Evolutionary conservation across 2,797 vertebrate genomes (phyloP).

Genomic region (Enoplosus armatus): DNA sequence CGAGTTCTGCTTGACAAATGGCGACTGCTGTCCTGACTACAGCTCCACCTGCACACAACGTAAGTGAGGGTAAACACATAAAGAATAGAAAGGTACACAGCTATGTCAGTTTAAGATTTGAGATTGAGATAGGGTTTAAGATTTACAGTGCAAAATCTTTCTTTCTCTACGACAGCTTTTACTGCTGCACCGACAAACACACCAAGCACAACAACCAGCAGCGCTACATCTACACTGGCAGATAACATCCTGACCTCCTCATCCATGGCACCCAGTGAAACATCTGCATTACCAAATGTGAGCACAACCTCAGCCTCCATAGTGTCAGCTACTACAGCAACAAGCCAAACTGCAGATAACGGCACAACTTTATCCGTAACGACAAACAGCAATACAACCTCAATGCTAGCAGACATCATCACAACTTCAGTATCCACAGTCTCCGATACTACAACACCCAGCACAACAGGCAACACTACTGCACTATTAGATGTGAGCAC

Average conservation of each 20-base stretch:
- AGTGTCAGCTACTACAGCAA: not conserved
- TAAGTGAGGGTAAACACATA: conserved; percentile 23
- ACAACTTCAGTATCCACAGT: not conserved
- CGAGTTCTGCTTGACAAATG: rapidly evolving
- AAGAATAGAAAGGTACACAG: not conserved
- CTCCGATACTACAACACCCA: not conserved
- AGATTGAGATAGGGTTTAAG: not conserved
- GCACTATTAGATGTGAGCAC: not conserved
- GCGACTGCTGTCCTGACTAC: conserved; percentile 75
- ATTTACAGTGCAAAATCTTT: conserved; percentile 13
- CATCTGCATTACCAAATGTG: not conserved
- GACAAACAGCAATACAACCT: not conserved
- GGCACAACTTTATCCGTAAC: not conserved
- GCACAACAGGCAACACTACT: not conserved
- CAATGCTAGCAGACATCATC: not conserved
- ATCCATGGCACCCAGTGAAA: not conserved
- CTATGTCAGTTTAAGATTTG: not conserved
- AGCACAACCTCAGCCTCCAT: not conserved
- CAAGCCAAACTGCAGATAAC: not conserved
- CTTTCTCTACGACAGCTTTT: not conserved
- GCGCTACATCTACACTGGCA: not conserved
- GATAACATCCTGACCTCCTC: not conserved
- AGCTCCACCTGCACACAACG: conserved; percentile 35
- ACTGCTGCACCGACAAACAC: not conserved
- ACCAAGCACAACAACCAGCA: not conserved